Conservation (phyloP, 2,797 vertebrate species). For the Podarcis siculus region DNA sequence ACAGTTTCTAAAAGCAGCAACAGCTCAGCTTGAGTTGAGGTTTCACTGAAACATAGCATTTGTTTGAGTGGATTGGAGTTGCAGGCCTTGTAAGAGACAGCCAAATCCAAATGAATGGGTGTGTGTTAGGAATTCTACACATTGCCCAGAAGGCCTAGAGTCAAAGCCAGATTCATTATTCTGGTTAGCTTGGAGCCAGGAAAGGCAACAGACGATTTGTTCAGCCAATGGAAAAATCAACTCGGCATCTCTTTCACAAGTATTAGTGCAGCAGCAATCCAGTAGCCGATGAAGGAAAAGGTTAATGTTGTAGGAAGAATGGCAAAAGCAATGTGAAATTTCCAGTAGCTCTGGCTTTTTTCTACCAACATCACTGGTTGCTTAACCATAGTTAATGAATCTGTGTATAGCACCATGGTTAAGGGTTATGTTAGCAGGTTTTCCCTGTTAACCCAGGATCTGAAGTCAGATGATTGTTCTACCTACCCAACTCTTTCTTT, state of each 20-base stretch:
- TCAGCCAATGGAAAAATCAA: background rate
- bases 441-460: background rate
- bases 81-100: background rate
- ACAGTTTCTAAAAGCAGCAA: slow-evolving; percentile 40
- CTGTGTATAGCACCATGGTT: background rate
- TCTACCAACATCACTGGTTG: background rate
- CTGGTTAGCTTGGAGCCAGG: background rate
- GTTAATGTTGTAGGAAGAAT: background rate
- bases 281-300: background rate
- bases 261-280: fast-evolving
- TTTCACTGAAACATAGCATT: background rate
- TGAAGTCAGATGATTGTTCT: background rate
- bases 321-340: background rate
- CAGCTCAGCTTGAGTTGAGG: slow-evolving; percentile 19
- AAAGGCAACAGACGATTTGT: fast-evolving
- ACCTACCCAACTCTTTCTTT: background rate
- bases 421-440: background rate
- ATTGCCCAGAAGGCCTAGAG: background rate
- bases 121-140: slow-evolving; percentile 5
- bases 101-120: slow-evolving; percentile 22
- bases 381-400: background rate
- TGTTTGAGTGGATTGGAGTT: slow-evolving; percentile 21
- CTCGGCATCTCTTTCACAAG: background rate
- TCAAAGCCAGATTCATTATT: slow-evolving; percentile 28
- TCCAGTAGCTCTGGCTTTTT: background rate